These are phyloP conservation scores for Neodiprion virginianus DNA, from an alignment of 1,140 invertebrate genomes.

Conservation along the genomic window DNA sequence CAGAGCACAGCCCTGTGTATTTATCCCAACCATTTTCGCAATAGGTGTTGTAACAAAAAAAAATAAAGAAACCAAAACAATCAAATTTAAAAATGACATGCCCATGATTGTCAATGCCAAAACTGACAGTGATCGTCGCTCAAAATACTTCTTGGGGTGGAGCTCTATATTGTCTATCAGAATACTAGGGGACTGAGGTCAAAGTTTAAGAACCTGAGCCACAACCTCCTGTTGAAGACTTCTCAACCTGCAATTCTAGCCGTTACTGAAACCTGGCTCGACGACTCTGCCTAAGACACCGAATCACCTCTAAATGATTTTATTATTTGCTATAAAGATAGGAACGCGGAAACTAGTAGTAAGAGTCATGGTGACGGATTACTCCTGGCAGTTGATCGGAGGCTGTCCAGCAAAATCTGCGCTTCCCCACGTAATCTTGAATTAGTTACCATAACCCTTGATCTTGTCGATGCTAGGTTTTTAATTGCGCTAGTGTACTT, in stretches of 20 bases:
- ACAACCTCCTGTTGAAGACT: constrained; percentile 3
- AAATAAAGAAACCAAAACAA: too few species aligned
- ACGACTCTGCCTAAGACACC: background rate
- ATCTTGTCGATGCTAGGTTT: background rate
- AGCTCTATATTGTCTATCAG: background rate
- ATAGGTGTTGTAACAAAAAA: too few species aligned
- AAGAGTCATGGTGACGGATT: background rate
- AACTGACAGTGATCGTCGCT: background rate
- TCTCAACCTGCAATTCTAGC: background rate
- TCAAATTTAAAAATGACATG: too few species aligned
- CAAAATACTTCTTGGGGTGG: background rate
- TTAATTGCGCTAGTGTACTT: background rate
- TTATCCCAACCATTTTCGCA: too few species aligned
- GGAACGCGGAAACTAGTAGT: background rate
- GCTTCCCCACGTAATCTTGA: background rate
- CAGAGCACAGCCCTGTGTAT: too few species aligned
- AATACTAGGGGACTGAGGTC: background rate
- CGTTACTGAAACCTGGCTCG: background rate
- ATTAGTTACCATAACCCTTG: background rate
- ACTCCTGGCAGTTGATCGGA: background rate
- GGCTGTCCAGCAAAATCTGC: background rate
- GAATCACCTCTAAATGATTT: background rate
- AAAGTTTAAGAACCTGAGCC: background rate
- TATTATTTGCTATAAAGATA: background rate
- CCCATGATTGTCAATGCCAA: background rate